A percentile compares a stretch with the other conserved stretches of the same genome.
These are phyloP conservation scores for Pristionchus fissidentatus DNA, from an alignment of 2,888 invertebrate genomes.

Conservation along the genomic window DNA sequence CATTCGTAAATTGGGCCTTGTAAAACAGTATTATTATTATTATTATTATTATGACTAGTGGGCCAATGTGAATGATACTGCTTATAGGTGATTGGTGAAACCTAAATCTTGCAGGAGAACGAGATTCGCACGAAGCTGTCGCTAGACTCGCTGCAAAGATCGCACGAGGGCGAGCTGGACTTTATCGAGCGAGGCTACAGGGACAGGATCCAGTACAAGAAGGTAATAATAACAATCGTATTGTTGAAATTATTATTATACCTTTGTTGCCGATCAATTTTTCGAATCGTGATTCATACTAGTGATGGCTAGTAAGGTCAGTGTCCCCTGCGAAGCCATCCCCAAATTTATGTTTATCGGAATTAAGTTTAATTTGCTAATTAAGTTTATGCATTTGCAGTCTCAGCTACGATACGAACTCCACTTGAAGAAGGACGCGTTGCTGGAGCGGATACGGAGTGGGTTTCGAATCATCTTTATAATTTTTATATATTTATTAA, in stretches of 20 bases:
- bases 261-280: not conserved
- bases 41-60: not conserved
- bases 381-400: not conserved
- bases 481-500: too few species aligned
- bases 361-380: not conserved
- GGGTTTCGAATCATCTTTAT: too few species aligned
- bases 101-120: not conserved
- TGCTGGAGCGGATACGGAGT: not conserved
- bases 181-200: slow-evolving; percentile 3
- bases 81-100: not conserved
- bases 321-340: too few species aligned
- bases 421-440: not conserved
- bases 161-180: not conserved
- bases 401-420: not conserved
- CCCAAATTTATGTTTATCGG: too few species aligned
- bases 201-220: not conserved
- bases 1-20: too few species aligned
- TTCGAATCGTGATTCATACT: not conserved
- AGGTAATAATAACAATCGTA: not conserved
- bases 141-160: not conserved
- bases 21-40: not conserved
- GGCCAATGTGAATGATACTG: too few species aligned
- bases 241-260: not conserved
- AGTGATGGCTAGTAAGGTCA: not conserved
- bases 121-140: not conserved